A percentile compares a stretch with the other conserved stretches of the same genome.
Conservation (phyloP, 2,797 vertebrate species). For the Pseudopleuronectes americanus region DNA sequence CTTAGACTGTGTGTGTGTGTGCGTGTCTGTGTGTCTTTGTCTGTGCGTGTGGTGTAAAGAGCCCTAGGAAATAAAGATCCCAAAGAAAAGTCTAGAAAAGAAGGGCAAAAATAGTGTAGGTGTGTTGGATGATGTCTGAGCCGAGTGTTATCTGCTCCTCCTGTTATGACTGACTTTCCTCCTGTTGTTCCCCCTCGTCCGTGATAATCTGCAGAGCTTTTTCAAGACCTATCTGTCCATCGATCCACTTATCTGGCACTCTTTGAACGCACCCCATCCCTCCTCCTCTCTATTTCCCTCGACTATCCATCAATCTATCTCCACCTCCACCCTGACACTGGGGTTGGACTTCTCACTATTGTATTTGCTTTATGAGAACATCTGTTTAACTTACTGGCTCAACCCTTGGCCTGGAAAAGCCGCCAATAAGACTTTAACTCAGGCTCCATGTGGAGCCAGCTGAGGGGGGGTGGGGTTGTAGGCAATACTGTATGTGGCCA, state of each 20-base stretch:
- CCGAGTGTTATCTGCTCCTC: slow-evolving; percentile 45
- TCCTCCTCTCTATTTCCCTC: slow-evolving; percentile 23
- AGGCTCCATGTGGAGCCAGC: slow-evolving; percentile 50
- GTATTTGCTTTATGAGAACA: slow-evolving; percentile 81
- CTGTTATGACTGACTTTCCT: slow-evolving; percentile 9
- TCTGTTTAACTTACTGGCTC: slow-evolving; percentile 78
- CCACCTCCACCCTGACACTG: slow-evolving; percentile 62
- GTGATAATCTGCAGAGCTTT: slow-evolving; percentile 52
- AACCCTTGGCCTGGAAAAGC: slow-evolving; percentile 63
- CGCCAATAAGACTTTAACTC: slow-evolving; percentile 56
- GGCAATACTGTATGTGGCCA: no score
- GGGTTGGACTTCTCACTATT: slow-evolving; percentile 60
- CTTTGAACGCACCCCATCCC: background rate
- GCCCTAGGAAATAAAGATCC: slow-evolving; percentile 50
- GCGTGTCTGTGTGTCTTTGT: slow-evolving; percentile 32
- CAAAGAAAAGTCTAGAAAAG: slow-evolving; percentile 32
- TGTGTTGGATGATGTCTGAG: slow-evolving; percentile 48
- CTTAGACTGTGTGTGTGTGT: slow-evolving; percentile 27
- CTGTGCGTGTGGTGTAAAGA: slow-evolving; percentile 31
- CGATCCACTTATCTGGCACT: slow-evolving; percentile 52
- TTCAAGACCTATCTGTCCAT: slow-evolving; percentile 41
- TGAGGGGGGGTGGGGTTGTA: background rate
- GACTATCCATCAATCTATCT: slow-evolving; percentile 69
- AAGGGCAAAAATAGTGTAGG: slow-evolving; percentile 22
- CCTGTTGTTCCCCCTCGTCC: slow-evolving; percentile 19